phyloP scores from a whole-genome alignment of 2,797 vertebrate species.

The Oryzias sinensis region DNA sequence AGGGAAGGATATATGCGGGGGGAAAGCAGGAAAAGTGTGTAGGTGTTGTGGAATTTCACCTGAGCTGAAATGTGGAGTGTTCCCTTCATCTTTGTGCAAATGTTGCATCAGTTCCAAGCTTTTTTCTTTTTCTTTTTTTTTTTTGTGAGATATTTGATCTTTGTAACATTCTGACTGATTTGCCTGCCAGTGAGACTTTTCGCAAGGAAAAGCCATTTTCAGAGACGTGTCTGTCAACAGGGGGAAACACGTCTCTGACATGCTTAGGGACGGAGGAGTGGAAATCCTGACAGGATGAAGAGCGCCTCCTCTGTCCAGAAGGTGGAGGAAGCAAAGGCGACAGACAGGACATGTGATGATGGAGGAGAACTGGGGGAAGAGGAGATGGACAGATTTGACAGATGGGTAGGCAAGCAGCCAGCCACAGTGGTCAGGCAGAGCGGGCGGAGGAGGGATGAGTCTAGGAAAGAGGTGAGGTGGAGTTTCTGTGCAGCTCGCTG shows the following conservation, averaged over 20 bases:
- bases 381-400: conserved; percentile 1
- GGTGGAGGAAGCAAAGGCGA: background rate
- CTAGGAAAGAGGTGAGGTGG: conserved; percentile 10
- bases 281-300: background rate
- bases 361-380: conserved; percentile 11
- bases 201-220: conserved; percentile 47
- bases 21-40: background rate
- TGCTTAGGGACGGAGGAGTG: conserved; percentile 5
- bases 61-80: conserved; percentile 22
- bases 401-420: conserved; percentile 5
- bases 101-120: too few relatives aligned
- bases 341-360: background rate
- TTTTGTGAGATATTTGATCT: conserved; percentile 27
- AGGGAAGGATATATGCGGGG: background rate
- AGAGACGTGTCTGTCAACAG: conserved; percentile 38
- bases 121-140: conserved; percentile 1
- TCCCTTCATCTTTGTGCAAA: conserved; percentile 12
- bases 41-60: conserved; percentile 34
- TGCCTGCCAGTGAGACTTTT: conserved; percentile 39
- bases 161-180: conserved; percentile 20
- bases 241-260: background rate
- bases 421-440: conserved; percentile 1
- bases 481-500: conserved; percentile 22
- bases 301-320: background rate
- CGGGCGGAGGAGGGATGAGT: conserved; percentile 1